phyloP scores from a whole-genome alignment of 2,888 invertebrate genomes.

The Schizaphis graminum region DNA sequence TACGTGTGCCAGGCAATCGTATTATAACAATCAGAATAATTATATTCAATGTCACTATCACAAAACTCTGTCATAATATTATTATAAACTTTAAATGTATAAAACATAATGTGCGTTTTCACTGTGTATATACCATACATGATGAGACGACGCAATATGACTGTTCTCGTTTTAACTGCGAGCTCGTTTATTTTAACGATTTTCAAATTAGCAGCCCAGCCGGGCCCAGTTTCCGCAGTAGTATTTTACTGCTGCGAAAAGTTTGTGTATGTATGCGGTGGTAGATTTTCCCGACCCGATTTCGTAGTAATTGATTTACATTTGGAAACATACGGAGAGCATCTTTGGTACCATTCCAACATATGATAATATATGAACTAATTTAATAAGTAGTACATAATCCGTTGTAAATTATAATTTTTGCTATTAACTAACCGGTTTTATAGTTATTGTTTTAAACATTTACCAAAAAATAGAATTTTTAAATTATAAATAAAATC shows the following conservation, averaged over 20 bases:
- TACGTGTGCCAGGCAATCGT: not conserved
- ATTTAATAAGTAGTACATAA: not conserved
- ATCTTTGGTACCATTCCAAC: not conserved
- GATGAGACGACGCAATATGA: not conserved
- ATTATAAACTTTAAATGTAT: not conserved
- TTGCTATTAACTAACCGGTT: not conserved
- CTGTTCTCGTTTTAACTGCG: not conserved
- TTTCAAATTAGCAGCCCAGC: conserved; percentile 25
- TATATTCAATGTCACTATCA: not conserved
- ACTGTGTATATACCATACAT: not conserved
- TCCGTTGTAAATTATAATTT: not conserved
- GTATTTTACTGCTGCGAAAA: not conserved
- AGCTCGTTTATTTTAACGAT: conserved; percentile 34
- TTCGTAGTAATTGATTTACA: not conserved
- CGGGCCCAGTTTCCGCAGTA: not conserved
- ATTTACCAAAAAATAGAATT: not conserved
- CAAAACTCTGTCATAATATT: not conserved
- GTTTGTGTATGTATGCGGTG: not conserved
- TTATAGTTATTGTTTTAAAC: not conserved
- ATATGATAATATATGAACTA: not conserved
- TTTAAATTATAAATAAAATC: not conserved
- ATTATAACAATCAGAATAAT: not conserved
- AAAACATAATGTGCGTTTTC: not conserved
- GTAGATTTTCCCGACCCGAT: not conserved
- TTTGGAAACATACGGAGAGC: not conserved